These are phyloP conservation scores for Pogonocherus hispidulus DNA, from an alignment of 2,888 invertebrate species.

Conservation along the genomic window DNA sequence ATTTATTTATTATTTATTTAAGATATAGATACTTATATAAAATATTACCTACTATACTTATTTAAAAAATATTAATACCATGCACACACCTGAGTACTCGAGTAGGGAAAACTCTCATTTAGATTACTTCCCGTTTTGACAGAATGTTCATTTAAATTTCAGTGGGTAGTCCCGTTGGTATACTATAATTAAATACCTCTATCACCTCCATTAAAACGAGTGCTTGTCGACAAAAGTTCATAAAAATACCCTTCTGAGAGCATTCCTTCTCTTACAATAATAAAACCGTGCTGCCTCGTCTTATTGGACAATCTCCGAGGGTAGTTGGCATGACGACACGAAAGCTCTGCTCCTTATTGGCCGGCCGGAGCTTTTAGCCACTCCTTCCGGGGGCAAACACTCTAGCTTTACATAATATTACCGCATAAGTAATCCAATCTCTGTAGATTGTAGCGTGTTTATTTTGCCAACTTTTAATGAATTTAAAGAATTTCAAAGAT, in stretches of 20 bases:
- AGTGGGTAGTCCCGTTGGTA: no score
- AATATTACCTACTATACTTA: no score
- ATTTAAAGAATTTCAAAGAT: neutral
- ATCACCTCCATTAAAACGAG: slow-evolving; percentile 7
- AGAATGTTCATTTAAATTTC: no score
- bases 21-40: no score
- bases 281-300: slow-evolving; percentile 7
- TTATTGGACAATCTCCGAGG: slow-evolving; percentile 55
- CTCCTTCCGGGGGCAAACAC: slow-evolving; percentile 44
- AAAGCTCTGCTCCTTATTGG: slow-evolving; percentile 48
- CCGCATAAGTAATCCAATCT: slow-evolving; percentile 46
- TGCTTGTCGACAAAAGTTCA: neutral
- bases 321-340: slow-evolving; percentile 57
- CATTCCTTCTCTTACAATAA: slow-evolving; percentile 32
- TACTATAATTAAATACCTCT: neutral
- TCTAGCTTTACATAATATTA: slow-evolving; percentile 50
- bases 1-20: no score
- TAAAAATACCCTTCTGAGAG: slow-evolving; percentile 3
- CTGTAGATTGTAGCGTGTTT: slow-evolving; percentile 36
- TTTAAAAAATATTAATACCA: no score
- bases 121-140: no score
- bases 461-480: slow-evolving; percentile 35
- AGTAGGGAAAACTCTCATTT: no score
- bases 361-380: slow-evolving; percentile 40
- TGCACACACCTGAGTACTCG: no score